Base-by-base conservation (phyloP, 2,888 invertebrate species). In the Lobophora halterata region DNA sequence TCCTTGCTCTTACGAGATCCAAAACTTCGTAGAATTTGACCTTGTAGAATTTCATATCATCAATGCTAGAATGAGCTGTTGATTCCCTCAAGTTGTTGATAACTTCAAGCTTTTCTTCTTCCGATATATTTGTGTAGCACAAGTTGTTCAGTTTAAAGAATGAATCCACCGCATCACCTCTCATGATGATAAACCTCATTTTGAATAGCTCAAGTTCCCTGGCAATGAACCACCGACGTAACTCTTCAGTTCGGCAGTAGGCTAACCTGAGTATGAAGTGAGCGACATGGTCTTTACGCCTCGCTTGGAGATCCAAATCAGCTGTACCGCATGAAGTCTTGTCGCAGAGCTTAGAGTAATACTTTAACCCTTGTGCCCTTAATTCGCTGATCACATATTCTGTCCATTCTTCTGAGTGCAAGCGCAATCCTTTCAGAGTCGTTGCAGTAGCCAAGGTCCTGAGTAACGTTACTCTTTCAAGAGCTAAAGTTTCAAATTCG, bases 241-340 rank as follows among this genome's bases (percentile, higher is more conserved):
- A 83, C 36, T 98, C 97, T 52, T 95, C 94, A 10, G 93, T 93
- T 61, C 94, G 90, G 67, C 97, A 98, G 76, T 96, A 98, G 0
- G 97, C 97, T 38, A 99, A 78, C 36, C 98, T 89, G 2, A 99
- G 86, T 57, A 98, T 95, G 71, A 95, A 98, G 75, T 99, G 99
- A 0, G 98, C 96, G 30, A 98, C 90, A 61, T 95, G 93, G 77
- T 99, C 99, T 46, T 91, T 90, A 16, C 90, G 89, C 35, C 95
- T 89, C 1, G 91, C 90, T 65, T 92, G 90, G 23, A 92, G 68
- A 61, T 93, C 92, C 1, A 79, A 65, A 45, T 93, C 92, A 6
- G 82, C 83, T 20, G 89, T 88, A 3, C 85, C 80, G 56, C 81
- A 88, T 19, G 82, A 89, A 32, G 82, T 79, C 35, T 88, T 88